Evolutionary conservation across 2,888 invertebrate species (phyloP), one percentile per base, ranked within the genome.

Genomic region (Lasioglossum oenotherae): DNA sequence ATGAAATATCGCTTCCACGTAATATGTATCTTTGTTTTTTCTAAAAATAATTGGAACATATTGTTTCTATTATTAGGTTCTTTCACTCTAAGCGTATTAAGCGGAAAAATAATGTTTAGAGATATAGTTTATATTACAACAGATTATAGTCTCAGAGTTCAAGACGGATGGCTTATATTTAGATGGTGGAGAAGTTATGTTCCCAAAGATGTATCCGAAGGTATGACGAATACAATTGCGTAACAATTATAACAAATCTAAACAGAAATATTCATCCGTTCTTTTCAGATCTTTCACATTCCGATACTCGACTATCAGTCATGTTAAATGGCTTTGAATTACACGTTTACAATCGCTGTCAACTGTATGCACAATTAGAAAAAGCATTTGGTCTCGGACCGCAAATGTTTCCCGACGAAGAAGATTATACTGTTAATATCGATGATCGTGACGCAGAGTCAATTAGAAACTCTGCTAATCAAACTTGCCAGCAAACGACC

Each of bases 51-150:
- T 41, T 46, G 0, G 38, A 60, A 74, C 5, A 14, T 38, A 0
- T 72, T 16, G 27, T 19, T 78, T 73, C 10, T 73, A 38, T 16
- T 76, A 77, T 77, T 60, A 98, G 99, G 99, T 81, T 99, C 99
- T 5, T 97, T 99, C 93, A 98, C 99, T 8, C 96, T 99, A 80
- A 98, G 99, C 95, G 98, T 99, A n/a, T 96, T 99, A 87, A 98
- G 99, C 80, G 99, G 99, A 4, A 99, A 99, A 96, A 98, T 99
- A 79, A 99, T 99, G 99, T 99, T 99, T 95, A 97, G 99, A 82
- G 99, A 99, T 96, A 97, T 99, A 91, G 97, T 98, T 80, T 99
- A 98, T 94, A 98, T 99, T 85, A 99, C 98, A 88, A 98, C 98
- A 94, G 99, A 99, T 96, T 99, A 98, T 95, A 98, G 98, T 53